Evolutionary conservation across 2,888 invertebrate genomes (phyloP), one percentile per base, ranked within the genome.

Genomic region (Pseudococcus longispinus): DNA sequence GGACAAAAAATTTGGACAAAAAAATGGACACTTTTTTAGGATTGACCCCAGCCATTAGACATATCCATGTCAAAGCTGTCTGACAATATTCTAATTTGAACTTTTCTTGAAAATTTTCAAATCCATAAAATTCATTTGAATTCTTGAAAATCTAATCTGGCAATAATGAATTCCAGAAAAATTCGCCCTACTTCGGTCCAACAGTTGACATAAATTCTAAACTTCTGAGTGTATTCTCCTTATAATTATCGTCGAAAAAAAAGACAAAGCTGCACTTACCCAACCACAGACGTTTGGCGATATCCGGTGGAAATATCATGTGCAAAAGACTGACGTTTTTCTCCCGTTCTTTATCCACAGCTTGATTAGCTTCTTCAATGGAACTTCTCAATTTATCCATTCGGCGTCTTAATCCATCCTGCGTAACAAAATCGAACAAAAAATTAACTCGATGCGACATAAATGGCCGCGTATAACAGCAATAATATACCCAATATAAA

Each of bases 341-440:
- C 91, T 97, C 96, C 88, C 97, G 93, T 90, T 98, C 98, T 89
- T 96, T 95, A 90, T 97, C 96, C 0, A 98, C 98, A 0, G 97
- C 97, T 89, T 94, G 93, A 90, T 96, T 97, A 18, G 97, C 97
- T 91, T 97, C 97, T 91, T 97, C 97, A 90, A 98, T 97, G 44
- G 96, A 96, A 90, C 95, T 95, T 92, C 97, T 97, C 89, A 98
- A 92, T 91, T 97, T 97, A 90, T 98, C 97, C 97, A 98, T 97
- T 89, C 97, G 94, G 89, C 96, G 93, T 89, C 97, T 94, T 23
- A 97, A 92, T 5, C 97, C 96, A 90, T 97, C 97, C 95, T 96
- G 42, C 32, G 29, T 1, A 80, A 80, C 6, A 80, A 37, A 32
- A 42, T 0, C 18, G 37, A 42, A 42, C 11, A 80, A 80, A 80